phyloP scores from a whole-genome alignment of 2,888 invertebrate genomes.

The Julus scandinavius region DNA sequence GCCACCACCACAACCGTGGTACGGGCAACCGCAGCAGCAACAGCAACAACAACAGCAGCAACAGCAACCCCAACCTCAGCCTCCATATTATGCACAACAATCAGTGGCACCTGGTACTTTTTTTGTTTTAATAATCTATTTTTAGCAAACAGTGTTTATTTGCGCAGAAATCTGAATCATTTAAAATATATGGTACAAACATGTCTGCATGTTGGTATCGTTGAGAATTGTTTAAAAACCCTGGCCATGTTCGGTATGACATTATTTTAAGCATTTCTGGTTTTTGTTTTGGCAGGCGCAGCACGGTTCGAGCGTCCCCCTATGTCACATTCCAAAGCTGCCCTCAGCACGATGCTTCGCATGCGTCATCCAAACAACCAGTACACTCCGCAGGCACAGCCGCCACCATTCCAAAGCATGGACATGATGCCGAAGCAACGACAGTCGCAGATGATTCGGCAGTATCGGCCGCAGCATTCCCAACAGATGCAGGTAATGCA shows the following conservation, averaged over 20 bases:
- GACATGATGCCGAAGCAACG: conserved; percentile 57
- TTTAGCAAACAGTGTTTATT: too few relatives aligned
- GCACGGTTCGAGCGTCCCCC: conserved; percentile 54
- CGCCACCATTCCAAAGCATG: conserved; percentile 55
- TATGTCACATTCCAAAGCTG: conserved; percentile 58
- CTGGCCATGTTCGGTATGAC: background rate
- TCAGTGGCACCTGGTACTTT: conserved; percentile 54
- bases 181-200: too few relatives aligned
- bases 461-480: conserved; percentile 56
- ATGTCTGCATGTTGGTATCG: too few relatives aligned
- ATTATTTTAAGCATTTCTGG: background rate
- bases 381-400: conserved; percentile 57
- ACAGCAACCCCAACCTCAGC: conserved; percentile 69
- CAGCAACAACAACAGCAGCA: conserved; percentile 67
- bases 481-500: conserved; percentile 53
- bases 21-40: conserved; percentile 67
- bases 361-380: conserved; percentile 57
- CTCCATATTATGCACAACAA: conserved; percentile 64
- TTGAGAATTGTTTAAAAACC: too few relatives aligned
- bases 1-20: conserved; percentile 63
- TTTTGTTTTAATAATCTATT: background rate
- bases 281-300: conserved; percentile 54
- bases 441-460: conserved; percentile 57
- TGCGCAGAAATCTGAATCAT: too few relatives aligned
- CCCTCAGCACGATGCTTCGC: conserved; percentile 58